phyloP scores from a whole-genome alignment of 2,888 invertebrate species.

The Pristionchus mayeri region DNA sequence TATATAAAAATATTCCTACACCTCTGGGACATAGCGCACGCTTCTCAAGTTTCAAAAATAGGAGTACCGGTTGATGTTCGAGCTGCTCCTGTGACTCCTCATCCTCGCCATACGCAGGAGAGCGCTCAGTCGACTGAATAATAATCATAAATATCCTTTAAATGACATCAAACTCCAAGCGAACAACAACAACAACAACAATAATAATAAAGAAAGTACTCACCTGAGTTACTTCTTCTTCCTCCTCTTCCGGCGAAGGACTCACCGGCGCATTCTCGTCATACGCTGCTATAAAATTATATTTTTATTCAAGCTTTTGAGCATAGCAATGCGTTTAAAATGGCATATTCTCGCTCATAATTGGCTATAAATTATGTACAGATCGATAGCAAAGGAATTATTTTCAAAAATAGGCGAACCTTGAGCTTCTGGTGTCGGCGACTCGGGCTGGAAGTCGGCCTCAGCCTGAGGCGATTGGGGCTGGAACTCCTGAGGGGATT shows the following conservation, averaged over 20 bases:
- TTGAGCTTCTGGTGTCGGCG: slow-evolving; percentile 18
- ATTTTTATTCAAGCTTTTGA: too few species aligned
- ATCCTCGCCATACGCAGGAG: background rate
- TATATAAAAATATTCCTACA: too few species aligned
- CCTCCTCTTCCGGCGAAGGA: background rate
- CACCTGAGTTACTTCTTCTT: background rate
- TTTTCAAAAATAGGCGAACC: slow-evolving; percentile 25
- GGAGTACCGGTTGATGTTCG: slow-evolving; percentile 12
- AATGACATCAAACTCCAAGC: background rate
- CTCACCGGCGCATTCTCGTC: slow-evolving; percentile 1
- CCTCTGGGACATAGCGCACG: too few species aligned
- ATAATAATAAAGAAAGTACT: background rate
- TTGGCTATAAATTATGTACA: too few species aligned
- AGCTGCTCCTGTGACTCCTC: slow-evolving; percentile 29
- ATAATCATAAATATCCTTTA: background rate
- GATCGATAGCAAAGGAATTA: too few species aligned
- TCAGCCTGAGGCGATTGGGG: slow-evolving; percentile 22
- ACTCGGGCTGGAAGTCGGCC: background rate
- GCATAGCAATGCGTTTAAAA: too few species aligned
- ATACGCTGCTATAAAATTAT: background rate
- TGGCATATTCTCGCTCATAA: too few species aligned
- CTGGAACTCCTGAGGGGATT: background rate
- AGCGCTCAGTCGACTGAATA: background rate
- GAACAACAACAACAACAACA: background rate
- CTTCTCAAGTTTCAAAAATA: background rate